Conservation (phyloP, 1,140 invertebrate species). For the Papilio machaon region DNA sequence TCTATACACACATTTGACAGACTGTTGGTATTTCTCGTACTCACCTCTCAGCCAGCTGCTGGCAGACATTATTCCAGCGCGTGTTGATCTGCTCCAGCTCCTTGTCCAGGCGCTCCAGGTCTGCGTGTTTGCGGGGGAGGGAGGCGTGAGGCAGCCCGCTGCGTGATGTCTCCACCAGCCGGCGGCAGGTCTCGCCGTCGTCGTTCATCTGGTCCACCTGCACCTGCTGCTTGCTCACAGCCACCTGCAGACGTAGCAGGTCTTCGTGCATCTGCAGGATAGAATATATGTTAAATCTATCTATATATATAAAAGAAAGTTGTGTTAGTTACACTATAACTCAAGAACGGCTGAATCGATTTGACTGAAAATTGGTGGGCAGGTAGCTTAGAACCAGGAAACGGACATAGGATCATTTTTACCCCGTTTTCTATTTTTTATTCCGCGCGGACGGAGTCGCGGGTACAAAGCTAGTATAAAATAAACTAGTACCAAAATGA, state of each 20-base stretch:
- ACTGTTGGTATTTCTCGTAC: background rate
- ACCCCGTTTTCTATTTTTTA: too few species aligned
- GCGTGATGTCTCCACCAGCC: slow-evolving; percentile 93
- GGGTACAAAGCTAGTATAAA: too few species aligned
- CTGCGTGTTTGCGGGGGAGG: slow-evolving; percentile 85
- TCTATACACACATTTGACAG: too few species aligned
- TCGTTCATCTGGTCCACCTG: slow-evolving; percentile 95
- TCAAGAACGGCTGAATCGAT: too few species aligned
- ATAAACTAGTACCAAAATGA: too few species aligned
- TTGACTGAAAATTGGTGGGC: too few species aligned
- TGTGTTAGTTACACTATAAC: too few species aligned
- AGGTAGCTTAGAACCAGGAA: too few species aligned
- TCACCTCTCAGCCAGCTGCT: slow-evolving; percentile 94
- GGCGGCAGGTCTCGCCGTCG: slow-evolving; percentile 92
- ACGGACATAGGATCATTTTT: too few species aligned
- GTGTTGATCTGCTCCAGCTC: slow-evolving; percentile 94
- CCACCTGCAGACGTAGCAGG: slow-evolving; percentile 89
- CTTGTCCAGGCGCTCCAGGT: slow-evolving; percentile 96
- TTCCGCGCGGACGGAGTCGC: too few species aligned
- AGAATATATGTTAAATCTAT: background rate
- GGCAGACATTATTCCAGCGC: slow-evolving; percentile 95
- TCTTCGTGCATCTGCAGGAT: slow-evolving; percentile 85
- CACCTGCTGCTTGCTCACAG: slow-evolving; percentile 91
- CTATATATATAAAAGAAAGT: too few species aligned
- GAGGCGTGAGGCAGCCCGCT: slow-evolving; percentile 81